phyloP scores from a whole-genome alignment of 2,113 vertebrate genomes.

The Oceanites oceanicus region DNA sequence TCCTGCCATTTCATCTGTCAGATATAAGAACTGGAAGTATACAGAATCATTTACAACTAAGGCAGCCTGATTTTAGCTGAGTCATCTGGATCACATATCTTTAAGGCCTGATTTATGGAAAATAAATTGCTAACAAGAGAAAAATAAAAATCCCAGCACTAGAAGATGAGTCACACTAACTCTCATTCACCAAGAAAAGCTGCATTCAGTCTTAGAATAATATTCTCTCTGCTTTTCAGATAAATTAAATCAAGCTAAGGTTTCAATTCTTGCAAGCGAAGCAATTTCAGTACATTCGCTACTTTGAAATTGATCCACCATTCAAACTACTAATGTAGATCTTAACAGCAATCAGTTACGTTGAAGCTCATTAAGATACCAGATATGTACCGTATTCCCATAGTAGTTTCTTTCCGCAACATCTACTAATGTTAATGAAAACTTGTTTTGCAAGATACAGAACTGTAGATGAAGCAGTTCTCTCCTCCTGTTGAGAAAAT shows the following conservation, averaged over 20 bases:
- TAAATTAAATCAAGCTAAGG: neutral
- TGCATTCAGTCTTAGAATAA: neutral
- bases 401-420: neutral
- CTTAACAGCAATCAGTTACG: neutral
- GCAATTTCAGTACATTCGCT: neutral
- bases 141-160: neutral
- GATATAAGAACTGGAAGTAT: neutral
- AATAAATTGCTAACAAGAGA: neutral
- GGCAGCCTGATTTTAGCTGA: neutral
- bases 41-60: neutral
- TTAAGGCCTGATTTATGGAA: neutral
- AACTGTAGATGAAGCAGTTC: neutral
- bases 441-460: neutral
- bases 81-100: neutral
- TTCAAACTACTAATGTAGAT: neutral
- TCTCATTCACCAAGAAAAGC: neutral
- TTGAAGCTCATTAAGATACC: neutral
- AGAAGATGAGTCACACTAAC: neutral
- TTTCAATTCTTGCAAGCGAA: neutral
- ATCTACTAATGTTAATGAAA: neutral
- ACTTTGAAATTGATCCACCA: neutral
- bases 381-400: rapidly evolving
- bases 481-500: neutral
- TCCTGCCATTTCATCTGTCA: neutral
- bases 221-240: rapidly evolving